These are phyloP conservation scores for Rallus limicola DNA, from an alignment of 2,113 vertebrate species.

Conservation along the genomic window DNA sequence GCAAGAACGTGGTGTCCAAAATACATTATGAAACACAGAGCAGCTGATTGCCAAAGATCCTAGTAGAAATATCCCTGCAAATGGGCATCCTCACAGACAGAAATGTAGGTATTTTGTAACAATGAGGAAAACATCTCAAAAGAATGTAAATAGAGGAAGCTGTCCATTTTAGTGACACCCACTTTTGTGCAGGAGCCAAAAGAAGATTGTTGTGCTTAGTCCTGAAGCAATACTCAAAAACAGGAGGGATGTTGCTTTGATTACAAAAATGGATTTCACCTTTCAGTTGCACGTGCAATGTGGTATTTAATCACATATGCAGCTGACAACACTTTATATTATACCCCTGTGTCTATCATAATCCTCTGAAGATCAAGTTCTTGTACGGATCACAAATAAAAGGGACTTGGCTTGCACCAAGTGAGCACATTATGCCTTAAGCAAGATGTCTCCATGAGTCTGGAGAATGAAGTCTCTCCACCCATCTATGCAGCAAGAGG, in stretches of 20 bases:
- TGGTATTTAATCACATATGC: not conserved
- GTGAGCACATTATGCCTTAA: not conserved
- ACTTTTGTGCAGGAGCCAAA: not conserved
- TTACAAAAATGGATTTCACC: not conserved
- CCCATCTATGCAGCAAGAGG: not conserved
- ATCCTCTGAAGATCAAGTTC: not conserved
- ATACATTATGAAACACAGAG: not conserved
- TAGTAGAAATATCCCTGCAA: not conserved
- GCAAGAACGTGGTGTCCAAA: not conserved
- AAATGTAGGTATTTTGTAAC: not conserved
- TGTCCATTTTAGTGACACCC: not conserved
- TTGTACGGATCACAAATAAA: not conserved
- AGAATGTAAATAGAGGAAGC: not conserved
- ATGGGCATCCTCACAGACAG: not conserved
- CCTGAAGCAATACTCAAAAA: not conserved
- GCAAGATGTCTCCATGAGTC: not conserved
- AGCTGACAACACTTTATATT: not conserved
- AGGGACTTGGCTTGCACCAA: not conserved
- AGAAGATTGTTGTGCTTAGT: not conserved
- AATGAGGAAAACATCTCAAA: not conserved
- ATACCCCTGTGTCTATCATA: not conserved
- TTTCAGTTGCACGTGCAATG: not conserved
- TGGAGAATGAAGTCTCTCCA: not conserved
- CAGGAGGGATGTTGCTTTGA: not conserved
- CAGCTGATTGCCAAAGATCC: not conserved